Conservation (phyloP, 2,797 vertebrate genomes). For the Pantherophis alleghaniensis region DNA sequence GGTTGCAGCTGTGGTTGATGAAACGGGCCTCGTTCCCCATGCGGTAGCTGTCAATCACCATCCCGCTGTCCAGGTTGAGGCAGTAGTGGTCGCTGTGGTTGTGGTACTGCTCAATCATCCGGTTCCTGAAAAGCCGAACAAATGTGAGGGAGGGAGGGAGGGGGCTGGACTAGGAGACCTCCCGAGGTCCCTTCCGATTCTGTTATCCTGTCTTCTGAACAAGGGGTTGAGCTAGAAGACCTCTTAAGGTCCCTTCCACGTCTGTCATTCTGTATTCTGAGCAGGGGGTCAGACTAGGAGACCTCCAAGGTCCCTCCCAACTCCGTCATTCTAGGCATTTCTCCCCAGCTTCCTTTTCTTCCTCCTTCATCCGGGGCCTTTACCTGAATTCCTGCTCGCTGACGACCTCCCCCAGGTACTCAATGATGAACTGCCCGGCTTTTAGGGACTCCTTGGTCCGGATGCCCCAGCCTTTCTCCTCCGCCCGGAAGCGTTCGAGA, state of each 20-base stretch:
- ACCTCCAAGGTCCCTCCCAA: too few species aligned
- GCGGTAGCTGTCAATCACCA: constrained; percentile 99
- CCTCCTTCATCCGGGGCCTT: background rate
- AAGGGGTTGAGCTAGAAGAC: too few species aligned
- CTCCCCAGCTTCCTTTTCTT: background rate
- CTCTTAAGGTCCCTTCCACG: too few species aligned
- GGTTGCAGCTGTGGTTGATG: constrained; percentile 99
- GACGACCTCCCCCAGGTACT: constrained; percentile 97
- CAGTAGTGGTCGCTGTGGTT: constrained; percentile 98
- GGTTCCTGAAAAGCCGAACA: constrained; percentile 76
- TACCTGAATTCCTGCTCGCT: constrained; percentile 98
- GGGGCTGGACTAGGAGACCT: too few species aligned
- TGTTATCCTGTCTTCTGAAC: too few species aligned
- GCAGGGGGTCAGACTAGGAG: too few species aligned
- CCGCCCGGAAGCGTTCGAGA: constrained; percentile 93
- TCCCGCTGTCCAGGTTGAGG: constrained; percentile 95
- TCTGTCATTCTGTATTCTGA: too few species aligned
- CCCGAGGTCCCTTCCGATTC: too few species aligned
- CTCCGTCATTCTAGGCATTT: too few species aligned
- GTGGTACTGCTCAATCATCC: constrained; percentile 99
- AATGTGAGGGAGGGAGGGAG: background rate
- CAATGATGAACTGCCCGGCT: constrained; percentile 96
- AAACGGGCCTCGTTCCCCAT: constrained; percentile 99
- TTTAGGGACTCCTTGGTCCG: constrained; percentile 92
- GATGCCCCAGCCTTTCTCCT: constrained; percentile 98